Base-by-base conservation (phyloP, 2,888 invertebrate genomes). In the Xestia c-nigrum region DNA sequence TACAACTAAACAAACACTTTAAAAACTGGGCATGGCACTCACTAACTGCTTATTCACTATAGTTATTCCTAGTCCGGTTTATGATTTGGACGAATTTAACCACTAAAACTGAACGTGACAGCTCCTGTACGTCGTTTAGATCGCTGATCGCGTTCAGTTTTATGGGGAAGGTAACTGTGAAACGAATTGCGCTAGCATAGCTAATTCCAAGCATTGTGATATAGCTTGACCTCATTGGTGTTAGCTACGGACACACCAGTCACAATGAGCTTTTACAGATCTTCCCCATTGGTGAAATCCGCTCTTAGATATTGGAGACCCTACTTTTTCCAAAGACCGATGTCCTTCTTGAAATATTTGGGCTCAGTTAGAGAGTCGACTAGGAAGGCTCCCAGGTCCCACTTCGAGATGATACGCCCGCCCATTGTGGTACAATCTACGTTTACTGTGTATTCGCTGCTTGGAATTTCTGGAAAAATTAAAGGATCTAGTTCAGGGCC, bases 361-460 rank as follows among this genome's bases (percentile, higher is more conserved):
- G 98, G 96, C 80, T 97, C 97, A n/a, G 96, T 94, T 66, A 98
- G 95, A 67, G 97, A 96, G 85, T 98, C 98, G 0, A 99, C 97
- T 78, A 99, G 96, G 94, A 99, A 98, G 81, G 97, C 96, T 1
- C 98, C 98, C 69, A 99, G 97, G 93, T 98, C 98, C 91, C 97
- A 95, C 91, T 98, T 99, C 21, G 98, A 98, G 78, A 99, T 97
- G 68, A 97, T 93, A 14, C 98, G 97, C 5, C 98, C 98, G 0
- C 98, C 98, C 1, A 97, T 97, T 73, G 96, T 96, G 81, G 97
- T 97, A 43, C 97, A 97, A 87, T 97, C 97, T 5, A 98, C 95
- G 63, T 96, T 95, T 84, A 98, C 97, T 24, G 97, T 96, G 6
- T 97, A 94, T 67, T 96, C 96, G 4, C 95, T 90, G 82, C 97